phyloP scores from a whole-genome alignment of 2,888 invertebrate genomes.

The Scaptomyza flava region DNA sequence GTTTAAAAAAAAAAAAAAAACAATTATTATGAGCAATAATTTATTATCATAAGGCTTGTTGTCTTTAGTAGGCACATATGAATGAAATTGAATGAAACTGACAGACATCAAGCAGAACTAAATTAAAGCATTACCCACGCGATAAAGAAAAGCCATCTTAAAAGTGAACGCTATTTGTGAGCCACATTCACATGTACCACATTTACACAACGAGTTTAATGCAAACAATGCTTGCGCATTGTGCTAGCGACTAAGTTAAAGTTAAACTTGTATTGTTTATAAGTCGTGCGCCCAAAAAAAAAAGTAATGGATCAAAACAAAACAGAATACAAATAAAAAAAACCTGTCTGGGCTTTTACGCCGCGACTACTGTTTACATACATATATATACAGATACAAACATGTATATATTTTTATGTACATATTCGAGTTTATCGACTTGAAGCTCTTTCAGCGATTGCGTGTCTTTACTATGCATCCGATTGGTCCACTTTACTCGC shows the following conservation, averaged over 20 bases:
- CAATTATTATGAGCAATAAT: slow-evolving; percentile 11
- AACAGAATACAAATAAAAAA: slow-evolving; percentile 19
- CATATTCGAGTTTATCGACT: slow-evolving; percentile 12
- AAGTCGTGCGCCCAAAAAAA: slow-evolving; percentile 60
- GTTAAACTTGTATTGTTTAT: slow-evolving; percentile 52
- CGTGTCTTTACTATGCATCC: background rate
- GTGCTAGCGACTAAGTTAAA: slow-evolving; percentile 20
- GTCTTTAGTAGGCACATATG: background rate
- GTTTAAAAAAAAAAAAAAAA: slow-evolving; percentile 7
- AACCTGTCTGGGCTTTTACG: slow-evolving; percentile 52
- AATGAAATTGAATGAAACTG: slow-evolving; percentile 41
- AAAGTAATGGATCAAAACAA: slow-evolving; percentile 61
- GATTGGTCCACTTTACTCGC: slow-evolving; percentile 14
- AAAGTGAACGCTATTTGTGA: background rate
- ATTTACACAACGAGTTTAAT: slow-evolving; percentile 15
- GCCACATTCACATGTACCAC: background rate
- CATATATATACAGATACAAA: background rate
- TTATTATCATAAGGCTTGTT: background rate
- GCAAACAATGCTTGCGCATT: slow-evolving; percentile 39
- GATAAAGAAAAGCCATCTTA: slow-evolving; percentile 18
- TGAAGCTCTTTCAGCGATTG: background rate
- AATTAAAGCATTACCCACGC: slow-evolving; percentile 9
- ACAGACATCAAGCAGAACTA: slow-evolving; percentile 45
- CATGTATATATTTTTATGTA: background rate
- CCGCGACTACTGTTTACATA: background rate